Evolutionary conservation across 2,797 vertebrate genomes (phyloP), one percentile per base, ranked within the genome.

Genomic region (Acridotheres tristis): DNA sequence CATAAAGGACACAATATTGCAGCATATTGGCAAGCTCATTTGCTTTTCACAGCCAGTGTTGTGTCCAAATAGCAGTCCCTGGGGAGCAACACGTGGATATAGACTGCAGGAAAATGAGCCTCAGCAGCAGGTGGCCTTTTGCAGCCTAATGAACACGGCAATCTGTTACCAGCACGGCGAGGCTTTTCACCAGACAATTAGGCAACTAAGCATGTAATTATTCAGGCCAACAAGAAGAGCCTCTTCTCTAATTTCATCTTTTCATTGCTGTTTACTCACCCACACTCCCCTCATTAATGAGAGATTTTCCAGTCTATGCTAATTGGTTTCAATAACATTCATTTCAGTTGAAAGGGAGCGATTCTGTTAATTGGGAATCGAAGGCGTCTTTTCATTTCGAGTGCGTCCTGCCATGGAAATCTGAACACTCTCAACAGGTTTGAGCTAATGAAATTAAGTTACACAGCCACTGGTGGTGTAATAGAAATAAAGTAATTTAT

Each of bases 321-420:
- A 99, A 99, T 99, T 99, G 99, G 98, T 99, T 99, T 99, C 99
- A 99, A 99, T 99, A 99, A 99, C 99, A 99, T 99, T 99, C 99
- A 99, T 99, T 99, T 99, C 98, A 98, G 98, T 99, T 99, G 99
- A 99, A 99, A 99, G 99, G 98, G 98, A 99, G 98, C 95, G 98
- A 99, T 99, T 98, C 99, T 98, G 98, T 99, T 99, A 99, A 99
- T 99, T 99, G 99, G 99, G 99, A 98, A 99, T 98, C 98, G 98
- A 98, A 98, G 98, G 97, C 98, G 97, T 98, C 98, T 99, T 99
- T 99, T 99, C 99, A 99, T 99, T 99, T 99, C 97, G 95, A 99
- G 99, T 99, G 98, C 98, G 97, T 99, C 98, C 98, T 97, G 98
- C 98, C 98, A 98, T 98, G 98, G 98, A 97, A 98, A 99, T 98